Conservation (phyloP, 2,797 vertebrate species). For the Muscicapa striata region DNA sequence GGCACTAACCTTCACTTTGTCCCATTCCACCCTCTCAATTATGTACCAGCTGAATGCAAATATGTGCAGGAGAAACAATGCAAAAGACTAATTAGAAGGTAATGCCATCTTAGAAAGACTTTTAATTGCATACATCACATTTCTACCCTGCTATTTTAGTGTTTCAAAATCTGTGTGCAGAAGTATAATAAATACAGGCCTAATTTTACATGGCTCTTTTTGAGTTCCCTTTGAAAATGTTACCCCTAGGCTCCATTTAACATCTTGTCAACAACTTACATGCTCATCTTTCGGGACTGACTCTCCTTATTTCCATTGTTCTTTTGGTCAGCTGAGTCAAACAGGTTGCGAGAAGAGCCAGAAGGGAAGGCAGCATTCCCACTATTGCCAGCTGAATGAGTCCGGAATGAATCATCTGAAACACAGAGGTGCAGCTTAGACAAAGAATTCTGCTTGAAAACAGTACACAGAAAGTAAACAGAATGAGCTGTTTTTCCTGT, state of each 20-base stretch:
- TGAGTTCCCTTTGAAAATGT: background rate
- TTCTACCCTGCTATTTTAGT: background rate
- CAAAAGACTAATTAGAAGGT: constrained; percentile 4
- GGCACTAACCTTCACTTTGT: background rate
- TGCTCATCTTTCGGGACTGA: constrained; percentile 85
- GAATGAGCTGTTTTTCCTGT: background rate
- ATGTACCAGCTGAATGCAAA: background rate
- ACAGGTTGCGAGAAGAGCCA: constrained; percentile 57
- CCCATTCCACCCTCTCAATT: background rate
- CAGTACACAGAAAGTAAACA: background rate
- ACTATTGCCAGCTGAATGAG: constrained; percentile 60
- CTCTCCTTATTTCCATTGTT: constrained; percentile 82
- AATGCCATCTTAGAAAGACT: background rate
- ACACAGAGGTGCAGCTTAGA: constrained; percentile 28
- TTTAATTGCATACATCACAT: background rate
- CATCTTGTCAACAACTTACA: constrained; percentile 77
- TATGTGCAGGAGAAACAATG: background rate
- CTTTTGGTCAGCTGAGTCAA: constrained; percentile 77
- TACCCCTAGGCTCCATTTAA: background rate
- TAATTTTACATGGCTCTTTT: background rate
- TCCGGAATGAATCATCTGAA: constrained; percentile 86
- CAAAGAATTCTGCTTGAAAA: background rate
- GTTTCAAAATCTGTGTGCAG: background rate
- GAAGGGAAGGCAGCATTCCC: constrained; percentile 63
- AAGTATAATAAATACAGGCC: background rate